These are phyloP conservation scores for Campoletis raptor DNA, from an alignment of 2,888 invertebrate species.

Conservation along the genomic window DNA sequence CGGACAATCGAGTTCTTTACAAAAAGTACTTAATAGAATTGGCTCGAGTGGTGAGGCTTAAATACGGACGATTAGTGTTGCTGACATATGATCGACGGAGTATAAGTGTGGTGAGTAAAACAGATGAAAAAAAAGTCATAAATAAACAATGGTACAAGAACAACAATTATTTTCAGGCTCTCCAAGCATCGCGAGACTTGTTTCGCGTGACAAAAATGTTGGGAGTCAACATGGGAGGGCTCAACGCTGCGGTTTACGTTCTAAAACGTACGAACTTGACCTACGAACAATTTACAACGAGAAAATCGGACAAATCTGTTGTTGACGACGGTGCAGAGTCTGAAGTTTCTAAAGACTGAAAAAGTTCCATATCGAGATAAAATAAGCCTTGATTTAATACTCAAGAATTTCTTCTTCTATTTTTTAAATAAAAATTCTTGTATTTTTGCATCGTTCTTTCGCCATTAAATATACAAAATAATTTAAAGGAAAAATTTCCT, in stretches of 20 bases:
- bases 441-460: slow-evolving; percentile 9
- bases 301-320: slow-evolving; percentile 17
- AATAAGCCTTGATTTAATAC: background rate
- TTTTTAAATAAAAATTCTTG: slow-evolving; percentile 31
- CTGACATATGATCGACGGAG: slow-evolving; percentile 84
- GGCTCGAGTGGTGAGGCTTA: slow-evolving; percentile 84
- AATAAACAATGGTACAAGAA: background rate
- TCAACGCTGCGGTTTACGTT: slow-evolving; percentile 79
- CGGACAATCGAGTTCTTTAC: slow-evolving; percentile 86
- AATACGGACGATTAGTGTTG: slow-evolving; percentile 86
- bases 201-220: slow-evolving; percentile 76
- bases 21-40: slow-evolving; percentile 85
- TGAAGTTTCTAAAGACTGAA: slow-evolving; percentile 33
- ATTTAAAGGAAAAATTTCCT: slow-evolving; percentile 95
- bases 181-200: slow-evolving; percentile 73
- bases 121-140: background rate
- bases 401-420: slow-evolving; percentile 24
- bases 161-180: slow-evolving; percentile 70
- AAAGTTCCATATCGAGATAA: slow-evolving; percentile 5
- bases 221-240: slow-evolving; percentile 79
- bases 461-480: slow-evolving; percentile 5
- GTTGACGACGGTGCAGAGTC: background rate
- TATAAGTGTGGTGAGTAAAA: slow-evolving; percentile 72
- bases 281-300: slow-evolving; percentile 66
- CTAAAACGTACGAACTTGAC: slow-evolving; percentile 73